Conservation (phyloP, 2,888 invertebrate species). For the Himalopsyche kuldschensis region DNA sequence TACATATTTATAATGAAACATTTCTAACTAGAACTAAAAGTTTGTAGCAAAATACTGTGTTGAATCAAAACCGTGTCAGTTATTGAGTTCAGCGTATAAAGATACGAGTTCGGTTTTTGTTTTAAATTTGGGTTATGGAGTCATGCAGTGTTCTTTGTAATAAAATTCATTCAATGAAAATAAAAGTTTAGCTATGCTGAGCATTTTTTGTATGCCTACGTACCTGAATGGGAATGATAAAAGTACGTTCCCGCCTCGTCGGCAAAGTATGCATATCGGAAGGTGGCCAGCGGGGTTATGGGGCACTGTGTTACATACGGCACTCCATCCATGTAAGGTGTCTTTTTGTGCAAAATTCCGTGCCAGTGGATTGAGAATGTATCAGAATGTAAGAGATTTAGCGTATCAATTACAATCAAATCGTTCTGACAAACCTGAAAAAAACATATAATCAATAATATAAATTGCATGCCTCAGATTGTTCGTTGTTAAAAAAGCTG, state of each 20-base stretch:
- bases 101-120: too few species aligned
- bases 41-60: too few species aligned
- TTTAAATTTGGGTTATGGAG: too few species aligned
- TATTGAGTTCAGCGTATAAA: too few species aligned
- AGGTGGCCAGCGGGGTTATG: slow-evolving; percentile 60
- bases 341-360: slow-evolving; percentile 53
- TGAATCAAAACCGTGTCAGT: too few species aligned
- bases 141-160: too few species aligned
- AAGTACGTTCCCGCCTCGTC: slow-evolving; percentile 61
- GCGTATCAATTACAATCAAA: slow-evolving; percentile 63
- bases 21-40: too few species aligned
- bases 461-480: not conserved
- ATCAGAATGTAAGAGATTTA: slow-evolving; percentile 62
- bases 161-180: too few species aligned
- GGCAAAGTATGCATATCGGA: slow-evolving; percentile 64
- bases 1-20: too few species aligned
- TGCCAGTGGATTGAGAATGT: slow-evolving; percentile 68
- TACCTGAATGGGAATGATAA: slow-evolving; percentile 60
- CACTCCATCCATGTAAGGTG: slow-evolving; percentile 65
- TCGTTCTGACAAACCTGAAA: slow-evolving; percentile 62
- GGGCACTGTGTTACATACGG: slow-evolving; percentile 66
- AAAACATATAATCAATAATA: not conserved
- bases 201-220: slow-evolving; percentile 47
- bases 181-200: too few species aligned
- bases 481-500: not conserved